Conservation (phyloP, 2,113 vertebrate species). For the Pongo abelii region DNA sequence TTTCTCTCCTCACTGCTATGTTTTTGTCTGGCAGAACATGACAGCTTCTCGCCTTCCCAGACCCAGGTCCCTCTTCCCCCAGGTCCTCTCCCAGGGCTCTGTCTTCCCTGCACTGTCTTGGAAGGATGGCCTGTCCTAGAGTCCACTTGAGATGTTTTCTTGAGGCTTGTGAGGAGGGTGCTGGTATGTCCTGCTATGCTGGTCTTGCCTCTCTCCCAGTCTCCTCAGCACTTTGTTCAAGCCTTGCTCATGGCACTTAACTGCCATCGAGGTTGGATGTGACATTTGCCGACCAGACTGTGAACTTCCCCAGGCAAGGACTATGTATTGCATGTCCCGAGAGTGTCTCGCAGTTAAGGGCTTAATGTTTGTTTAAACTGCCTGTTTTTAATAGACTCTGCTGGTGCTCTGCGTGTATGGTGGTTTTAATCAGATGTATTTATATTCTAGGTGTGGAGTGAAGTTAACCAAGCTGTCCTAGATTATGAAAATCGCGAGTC, state of each 20-base stretch:
- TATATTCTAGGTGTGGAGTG: slow-evolving; percentile 95
- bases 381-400: fast-evolving
- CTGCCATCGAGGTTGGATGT: background rate
- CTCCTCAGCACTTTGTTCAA: background rate
- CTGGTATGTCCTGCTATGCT: fast-evolving
- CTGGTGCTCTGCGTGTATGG: fast-evolving
- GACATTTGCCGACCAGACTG: background rate
- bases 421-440: background rate
- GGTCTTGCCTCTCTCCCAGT: background rate
- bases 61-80: fast-evolving
- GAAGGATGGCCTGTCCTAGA: fast-evolving
- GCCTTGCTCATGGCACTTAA: background rate
- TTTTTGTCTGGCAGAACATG: too few species aligned
- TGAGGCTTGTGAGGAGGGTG: background rate
- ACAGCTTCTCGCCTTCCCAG: background rate
- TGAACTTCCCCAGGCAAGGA: background rate
- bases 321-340: background rate
- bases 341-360: fast-evolving
- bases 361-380: background rate
- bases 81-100: background rate
- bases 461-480: slow-evolving; percentile 97
- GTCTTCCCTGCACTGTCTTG: background rate
- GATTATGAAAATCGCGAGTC: slow-evolving; percentile 89
- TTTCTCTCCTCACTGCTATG: background rate
- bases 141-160: background rate